Evolutionary conservation across 2,888 invertebrate species (phyloP).

Genomic region (Drosophila gaucha): DNA sequence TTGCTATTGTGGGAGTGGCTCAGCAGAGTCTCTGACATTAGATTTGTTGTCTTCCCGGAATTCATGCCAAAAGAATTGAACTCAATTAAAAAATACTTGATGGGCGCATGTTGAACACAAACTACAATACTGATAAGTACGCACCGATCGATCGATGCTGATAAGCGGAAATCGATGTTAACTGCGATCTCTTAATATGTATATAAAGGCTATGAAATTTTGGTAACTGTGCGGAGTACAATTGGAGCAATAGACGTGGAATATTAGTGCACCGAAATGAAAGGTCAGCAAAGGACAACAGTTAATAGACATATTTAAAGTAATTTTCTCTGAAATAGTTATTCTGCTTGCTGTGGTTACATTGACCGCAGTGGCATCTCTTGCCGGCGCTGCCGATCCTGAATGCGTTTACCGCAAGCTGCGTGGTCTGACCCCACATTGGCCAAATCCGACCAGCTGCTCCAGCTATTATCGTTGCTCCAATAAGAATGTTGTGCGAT

Average conservation of each 20-base stretch:
- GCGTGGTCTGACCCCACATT: slow-evolving; percentile 67
- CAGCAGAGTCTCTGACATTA: slow-evolving; percentile 4
- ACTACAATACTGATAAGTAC: slow-evolving; percentile 46
- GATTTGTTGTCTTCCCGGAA: slow-evolving; percentile 58
- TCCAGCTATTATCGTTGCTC: slow-evolving; percentile 77
- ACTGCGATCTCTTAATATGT: slow-evolving; percentile 17
- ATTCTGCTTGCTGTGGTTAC: slow-evolving; percentile 74
- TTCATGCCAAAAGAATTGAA: slow-evolving; percentile 42
- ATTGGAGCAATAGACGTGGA: slow-evolving; percentile 57
- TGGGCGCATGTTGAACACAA: slow-evolving; percentile 57
- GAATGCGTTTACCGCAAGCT: slow-evolving; percentile 77
- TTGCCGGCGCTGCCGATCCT: slow-evolving; percentile 71
- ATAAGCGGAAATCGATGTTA: slow-evolving; percentile 48
- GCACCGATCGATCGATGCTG: slow-evolving; percentile 36
- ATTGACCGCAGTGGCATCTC: slow-evolving; percentile 62
- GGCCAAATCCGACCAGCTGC: slow-evolving; percentile 76
- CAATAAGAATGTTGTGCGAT: slow-evolving; percentile 61
- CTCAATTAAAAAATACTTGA: slow-evolving; percentile 68
- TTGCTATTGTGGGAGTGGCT: slow-evolving; percentile 50
- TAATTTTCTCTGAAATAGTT: slow-evolving; percentile 46
- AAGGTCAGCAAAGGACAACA: slow-evolving; percentile 51
- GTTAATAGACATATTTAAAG: not conserved
- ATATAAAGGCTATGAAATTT: slow-evolving; percentile 61
- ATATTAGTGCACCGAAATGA: slow-evolving; percentile 60
- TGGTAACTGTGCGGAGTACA: slow-evolving; percentile 63